Evolutionary conservation across 2,888 invertebrate species (phyloP), one percentile per base, ranked within the genome.

Genomic region (Xanthorhoe spadicearia): DNA sequence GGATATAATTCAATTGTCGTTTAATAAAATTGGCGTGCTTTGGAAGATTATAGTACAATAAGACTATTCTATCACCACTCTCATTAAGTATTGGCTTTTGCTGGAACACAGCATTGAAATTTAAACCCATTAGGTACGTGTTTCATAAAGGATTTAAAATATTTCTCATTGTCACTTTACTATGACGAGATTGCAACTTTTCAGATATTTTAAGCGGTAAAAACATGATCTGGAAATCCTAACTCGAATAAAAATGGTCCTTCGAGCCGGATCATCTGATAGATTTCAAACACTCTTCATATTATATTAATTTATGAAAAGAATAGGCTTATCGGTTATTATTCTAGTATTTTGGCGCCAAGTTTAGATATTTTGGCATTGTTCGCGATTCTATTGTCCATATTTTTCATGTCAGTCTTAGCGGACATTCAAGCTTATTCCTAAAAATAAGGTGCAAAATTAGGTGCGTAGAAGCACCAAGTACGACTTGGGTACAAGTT

Each of bases 351-450:
- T 38, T 50, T 51, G 19, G 32, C 32, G 60, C 35, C 51, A 19
- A 46, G 56, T 61, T 54, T n/a, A 23, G 13, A 28, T 51, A 35
- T 55, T 49, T 63, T 62, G 61, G 58, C 58, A 59, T 66, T 61
- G 49, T 57, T 58, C 17, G 63, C 59, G 62, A 66, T 54, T 18
- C 19, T 67, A 67, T 67, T 63, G 59, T 67, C 67, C 55, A n/a
- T 54, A 17, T 28, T 62, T 60, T 55, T 63, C 17, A 59, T 71
- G 57, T 71, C 68, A 68, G 71, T 69, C 71, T 71, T 66, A 66
- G 51, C 57, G 68, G 71, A 71, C 71, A 63, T 64, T 61, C 57
- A 68, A 50, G 48, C 66, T n/a, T 56, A 18, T 15, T 55, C 6
- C 17, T 13, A 43, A 43, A 55, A 46, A 38, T 46, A 64, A 28